Evolutionary conservation across 2,797 vertebrate species (phyloP).

Genomic region (Coluber constrictor): DNA sequence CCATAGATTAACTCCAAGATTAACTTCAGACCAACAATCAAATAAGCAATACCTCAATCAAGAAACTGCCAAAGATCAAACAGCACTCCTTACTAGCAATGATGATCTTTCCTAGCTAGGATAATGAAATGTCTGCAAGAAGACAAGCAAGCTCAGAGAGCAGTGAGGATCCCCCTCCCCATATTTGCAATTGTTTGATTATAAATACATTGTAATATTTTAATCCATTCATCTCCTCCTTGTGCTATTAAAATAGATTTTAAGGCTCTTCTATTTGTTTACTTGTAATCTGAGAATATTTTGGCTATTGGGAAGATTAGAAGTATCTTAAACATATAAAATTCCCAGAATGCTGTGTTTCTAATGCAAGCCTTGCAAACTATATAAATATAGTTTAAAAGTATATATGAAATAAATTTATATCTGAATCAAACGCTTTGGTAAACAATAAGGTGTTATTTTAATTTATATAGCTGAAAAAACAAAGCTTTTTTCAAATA

Average conservation of each 20-base stretch:
- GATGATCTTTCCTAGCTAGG: no score
- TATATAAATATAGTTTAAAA: not conserved
- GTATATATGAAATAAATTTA: not conserved
- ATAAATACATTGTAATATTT: not conserved
- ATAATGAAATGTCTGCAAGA: no score
- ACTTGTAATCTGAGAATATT: not conserved
- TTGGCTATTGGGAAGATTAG: not conserved
- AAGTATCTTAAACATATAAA: not conserved
- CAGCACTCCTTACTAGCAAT: no score
- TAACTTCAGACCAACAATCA: not conserved
- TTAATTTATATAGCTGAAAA: not conserved
- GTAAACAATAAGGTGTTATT: not conserved
- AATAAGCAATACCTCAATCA: no score
- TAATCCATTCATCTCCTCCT: not conserved
- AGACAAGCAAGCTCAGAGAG: no score
- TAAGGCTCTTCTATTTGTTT: not conserved
- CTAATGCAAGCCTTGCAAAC: not conserved
- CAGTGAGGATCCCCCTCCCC: fast-evolving
- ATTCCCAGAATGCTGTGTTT: not conserved
- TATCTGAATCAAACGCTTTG: not conserved
- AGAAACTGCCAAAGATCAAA: no score
- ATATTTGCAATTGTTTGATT: not conserved
- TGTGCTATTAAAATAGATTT: not conserved
- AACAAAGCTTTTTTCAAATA: not conserved
- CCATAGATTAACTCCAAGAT: not conserved